A percentile compares a stretch with the other conserved stretches of the same genome.
Conservation (phyloP, 2,888 invertebrate species). For the Rhagophthalmus giganteus region DNA sequence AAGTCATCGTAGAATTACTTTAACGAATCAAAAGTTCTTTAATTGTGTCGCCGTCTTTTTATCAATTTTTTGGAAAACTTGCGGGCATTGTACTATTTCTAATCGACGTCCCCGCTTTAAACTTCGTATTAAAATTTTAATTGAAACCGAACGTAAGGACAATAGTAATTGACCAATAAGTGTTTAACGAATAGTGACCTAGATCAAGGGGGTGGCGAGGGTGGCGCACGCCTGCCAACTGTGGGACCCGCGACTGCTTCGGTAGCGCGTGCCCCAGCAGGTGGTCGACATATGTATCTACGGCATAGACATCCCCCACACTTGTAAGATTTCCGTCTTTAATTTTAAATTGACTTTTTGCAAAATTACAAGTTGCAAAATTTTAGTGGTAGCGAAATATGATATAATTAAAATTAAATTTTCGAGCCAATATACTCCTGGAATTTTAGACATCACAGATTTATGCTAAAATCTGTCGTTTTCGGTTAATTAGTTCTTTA, state of each 20-base stretch:
- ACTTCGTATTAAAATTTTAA: no score
- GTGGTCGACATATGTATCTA: constrained; percentile 41
- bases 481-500: background rate
- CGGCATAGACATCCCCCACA: constrained; percentile 25
- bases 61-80: no score
- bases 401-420: background rate
- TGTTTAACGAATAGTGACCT: constrained; percentile 20
- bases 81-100: no score
- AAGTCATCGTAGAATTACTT: constrained; percentile 28
- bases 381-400: background rate
- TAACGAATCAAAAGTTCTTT: constrained; percentile 12
- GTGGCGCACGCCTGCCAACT: constrained; percentile 44
- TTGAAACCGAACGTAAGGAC: no score
- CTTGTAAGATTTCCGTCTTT: constrained; percentile 28
- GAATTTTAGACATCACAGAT: no score
- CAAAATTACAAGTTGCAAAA: constrained; percentile 15
- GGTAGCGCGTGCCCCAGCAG: constrained; percentile 41
- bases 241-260: constrained; percentile 36
- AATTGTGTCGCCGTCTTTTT: background rate
- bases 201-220: constrained; percentile 37
- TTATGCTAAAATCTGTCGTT: no score
- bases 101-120: no score
- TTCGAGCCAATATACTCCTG: no score
- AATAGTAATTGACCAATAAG: constrained; percentile 17
- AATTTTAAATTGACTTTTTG: constrained; percentile 20